Percentiles rank a stretch among this genome's conserved stretches.
These are phyloP conservation scores for Lipophrys pholis DNA, from an alignment of 2,113 vertebrate species.

Conservation along the genomic window DNA sequence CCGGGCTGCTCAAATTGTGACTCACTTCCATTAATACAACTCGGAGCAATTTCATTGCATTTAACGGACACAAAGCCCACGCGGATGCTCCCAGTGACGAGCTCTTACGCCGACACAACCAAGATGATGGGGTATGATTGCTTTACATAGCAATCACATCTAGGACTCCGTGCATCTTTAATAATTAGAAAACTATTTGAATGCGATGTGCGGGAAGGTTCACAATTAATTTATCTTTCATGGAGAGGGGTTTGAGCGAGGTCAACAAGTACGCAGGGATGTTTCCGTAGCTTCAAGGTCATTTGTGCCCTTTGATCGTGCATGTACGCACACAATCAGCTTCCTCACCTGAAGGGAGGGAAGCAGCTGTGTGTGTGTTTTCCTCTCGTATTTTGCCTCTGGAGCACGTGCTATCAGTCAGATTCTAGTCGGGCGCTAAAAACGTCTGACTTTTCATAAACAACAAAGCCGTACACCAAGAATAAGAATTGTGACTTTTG, in stretches of 20 bases:
- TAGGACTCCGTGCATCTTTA: slow-evolving; percentile 23
- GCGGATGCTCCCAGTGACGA: slow-evolving; percentile 27
- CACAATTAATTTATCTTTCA: slow-evolving; percentile 36
- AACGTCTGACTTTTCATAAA: slow-evolving; percentile 57
- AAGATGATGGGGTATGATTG: slow-evolving; percentile 29
- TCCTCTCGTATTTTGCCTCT: slow-evolving; percentile 52
- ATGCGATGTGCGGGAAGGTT: slow-evolving; percentile 16
- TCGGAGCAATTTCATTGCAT: slow-evolving; percentile 64
- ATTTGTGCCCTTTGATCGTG: not conserved
- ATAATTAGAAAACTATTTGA: slow-evolving; percentile 41
- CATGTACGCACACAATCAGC: slow-evolving; percentile 15
- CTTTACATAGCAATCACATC: slow-evolving; percentile 46
- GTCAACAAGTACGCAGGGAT: slow-evolving; percentile 46
- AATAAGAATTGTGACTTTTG: slow-evolving; percentile 61
- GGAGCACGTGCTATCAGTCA: slow-evolving; percentile 49
- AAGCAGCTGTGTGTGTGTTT: slow-evolving; percentile 60
- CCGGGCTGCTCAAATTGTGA: slow-evolving; percentile 53
- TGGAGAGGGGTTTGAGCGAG: slow-evolving; percentile 35
- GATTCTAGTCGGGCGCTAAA: slow-evolving; percentile 48
- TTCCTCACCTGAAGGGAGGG: slow-evolving; percentile 55
- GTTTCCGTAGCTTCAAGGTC: slow-evolving; percentile 64
- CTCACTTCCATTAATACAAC: slow-evolving; percentile 65
- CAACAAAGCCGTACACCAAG: slow-evolving; percentile 56
- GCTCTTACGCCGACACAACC: slow-evolving; percentile 19
- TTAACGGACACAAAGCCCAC: slow-evolving; percentile 61